These are phyloP conservation scores for Tachypleus tridentatus DNA, from an alignment of 1,140 invertebrate genomes.

Conservation along the genomic window DNA sequence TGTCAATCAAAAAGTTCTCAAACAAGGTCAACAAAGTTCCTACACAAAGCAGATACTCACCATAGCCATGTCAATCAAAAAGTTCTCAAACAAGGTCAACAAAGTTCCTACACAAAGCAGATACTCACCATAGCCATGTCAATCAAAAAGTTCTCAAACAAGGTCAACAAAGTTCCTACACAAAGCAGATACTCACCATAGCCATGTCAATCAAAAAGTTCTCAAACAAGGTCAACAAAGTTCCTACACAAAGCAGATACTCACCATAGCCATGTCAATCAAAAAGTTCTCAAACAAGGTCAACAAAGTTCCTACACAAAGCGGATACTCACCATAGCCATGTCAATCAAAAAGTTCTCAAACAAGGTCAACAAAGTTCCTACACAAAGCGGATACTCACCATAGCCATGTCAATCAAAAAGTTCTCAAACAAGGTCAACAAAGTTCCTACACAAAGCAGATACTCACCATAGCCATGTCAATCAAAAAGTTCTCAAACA, in stretches of 20 bases:
- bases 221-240: slow-evolving; percentile 91
- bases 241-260: slow-evolving; percentile 3
- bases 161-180: slow-evolving; percentile 46
- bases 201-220: slow-evolving; percentile 92
- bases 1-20: slow-evolving; percentile 91
- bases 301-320: slow-evolving; percentile 33
- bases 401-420: slow-evolving; percentile 81
- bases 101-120: background rate
- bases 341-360: slow-evolving; percentile 91
- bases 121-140: slow-evolving; percentile 64
- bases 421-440: slow-evolving; percentile 93
- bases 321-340: slow-evolving; percentile 48
- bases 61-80: slow-evolving; percentile 81
- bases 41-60: slow-evolving; percentile 30
- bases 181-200: slow-evolving; percentile 34
- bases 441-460: background rate
- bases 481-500: slow-evolving; percentile 92
- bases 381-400: slow-evolving; percentile 29
- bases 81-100: slow-evolving; percentile 93
- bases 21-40: slow-evolving; percentile 77
- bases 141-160: slow-evolving; percentile 92
- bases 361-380: slow-evolving; percentile 77
- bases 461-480: slow-evolving; percentile 64
- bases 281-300: slow-evolving; percentile 93
- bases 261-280: slow-evolving; percentile 70